These are phyloP conservation scores for Diachasmimorpha longicaudata DNA, from an alignment of 1,140 invertebrate genomes.

Conservation along the genomic window DNA sequence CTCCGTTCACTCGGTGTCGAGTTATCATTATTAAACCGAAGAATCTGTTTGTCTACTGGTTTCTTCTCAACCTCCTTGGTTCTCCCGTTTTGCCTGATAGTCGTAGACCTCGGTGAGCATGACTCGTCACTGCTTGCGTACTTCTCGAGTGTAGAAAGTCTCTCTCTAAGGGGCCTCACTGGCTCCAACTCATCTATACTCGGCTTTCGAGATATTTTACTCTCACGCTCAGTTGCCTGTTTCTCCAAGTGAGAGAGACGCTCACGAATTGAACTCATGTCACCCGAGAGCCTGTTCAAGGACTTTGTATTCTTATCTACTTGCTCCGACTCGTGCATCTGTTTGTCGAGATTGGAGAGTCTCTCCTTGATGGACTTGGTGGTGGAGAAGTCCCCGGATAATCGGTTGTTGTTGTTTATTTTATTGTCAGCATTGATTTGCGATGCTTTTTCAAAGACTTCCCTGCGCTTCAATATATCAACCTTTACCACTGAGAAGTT, in stretches of 20 bases:
- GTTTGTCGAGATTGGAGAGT: conserved; percentile 70
- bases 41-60: conserved; percentile 34
- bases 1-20: conserved; percentile 53
- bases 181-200: conserved; percentile 47
- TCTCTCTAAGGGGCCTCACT: conserved; percentile 51
- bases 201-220: conserved; percentile 35
- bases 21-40: conserved; percentile 44
- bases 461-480: conserved; percentile 80
- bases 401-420: conserved; percentile 50
- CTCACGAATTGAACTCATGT: conserved; percentile 70
- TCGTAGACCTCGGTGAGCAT: conserved; percentile 29
- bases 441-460: conserved; percentile 76
- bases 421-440: conserved; percentile 45
- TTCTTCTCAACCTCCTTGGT: conserved; percentile 57
- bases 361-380: conserved; percentile 75
- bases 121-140: conserved; percentile 44
- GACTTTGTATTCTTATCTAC: conserved; percentile 51
- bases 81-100: conserved; percentile 53
- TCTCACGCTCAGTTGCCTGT: conserved; percentile 59
- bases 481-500: conserved; percentile 72
- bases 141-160: conserved; percentile 55
- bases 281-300: conserved; percentile 64
- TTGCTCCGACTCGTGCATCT: conserved; percentile 49
- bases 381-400: conserved; percentile 67
- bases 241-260: conserved; percentile 70